Conservation (phyloP, 2,888 invertebrate species). For the Spilarctia lutea region DNA sequence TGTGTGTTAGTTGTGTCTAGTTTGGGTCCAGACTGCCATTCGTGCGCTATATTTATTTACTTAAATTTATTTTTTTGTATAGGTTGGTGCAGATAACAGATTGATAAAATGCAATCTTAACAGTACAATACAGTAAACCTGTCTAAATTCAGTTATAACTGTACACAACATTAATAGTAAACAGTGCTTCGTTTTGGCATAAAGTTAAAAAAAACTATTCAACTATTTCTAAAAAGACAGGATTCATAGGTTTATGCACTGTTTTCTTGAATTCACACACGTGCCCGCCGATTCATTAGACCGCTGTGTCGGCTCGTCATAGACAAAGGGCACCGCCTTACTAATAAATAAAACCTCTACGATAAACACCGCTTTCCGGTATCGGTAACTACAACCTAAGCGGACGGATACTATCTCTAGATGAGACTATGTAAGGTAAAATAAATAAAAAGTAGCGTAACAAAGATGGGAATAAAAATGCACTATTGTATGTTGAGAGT, state of each 20-base stretch:
- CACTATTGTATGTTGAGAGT: neutral
- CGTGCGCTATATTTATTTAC: too few species aligned
- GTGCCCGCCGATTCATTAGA: neutral
- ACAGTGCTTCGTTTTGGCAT: too few species aligned
- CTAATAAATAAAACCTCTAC: neutral
- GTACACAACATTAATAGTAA: too few species aligned
- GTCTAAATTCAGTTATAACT: too few species aligned
- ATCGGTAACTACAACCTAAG: neutral
- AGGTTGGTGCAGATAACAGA: too few species aligned
- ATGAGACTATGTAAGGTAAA: neutral
- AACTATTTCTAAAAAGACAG: too few species aligned
- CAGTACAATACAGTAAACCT: too few species aligned
- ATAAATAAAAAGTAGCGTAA: neutral
- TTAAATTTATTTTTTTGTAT: too few species aligned
- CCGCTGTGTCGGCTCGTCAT: neutral
- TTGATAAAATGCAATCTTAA: too few species aligned
- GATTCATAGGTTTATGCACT: neutral
- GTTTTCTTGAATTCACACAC: neutral
- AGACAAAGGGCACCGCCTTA: neutral
- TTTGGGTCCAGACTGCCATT: too few species aligned
- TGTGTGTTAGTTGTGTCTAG: too few species aligned
- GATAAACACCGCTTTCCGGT: conserved; percentile 1
- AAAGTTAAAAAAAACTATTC: too few species aligned
- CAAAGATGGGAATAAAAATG: neutral
- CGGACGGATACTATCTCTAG: neutral